Evolutionary conservation across 2,113 vertebrate genomes (phyloP).

Genomic region (Phrynocephalus versicolor): DNA sequence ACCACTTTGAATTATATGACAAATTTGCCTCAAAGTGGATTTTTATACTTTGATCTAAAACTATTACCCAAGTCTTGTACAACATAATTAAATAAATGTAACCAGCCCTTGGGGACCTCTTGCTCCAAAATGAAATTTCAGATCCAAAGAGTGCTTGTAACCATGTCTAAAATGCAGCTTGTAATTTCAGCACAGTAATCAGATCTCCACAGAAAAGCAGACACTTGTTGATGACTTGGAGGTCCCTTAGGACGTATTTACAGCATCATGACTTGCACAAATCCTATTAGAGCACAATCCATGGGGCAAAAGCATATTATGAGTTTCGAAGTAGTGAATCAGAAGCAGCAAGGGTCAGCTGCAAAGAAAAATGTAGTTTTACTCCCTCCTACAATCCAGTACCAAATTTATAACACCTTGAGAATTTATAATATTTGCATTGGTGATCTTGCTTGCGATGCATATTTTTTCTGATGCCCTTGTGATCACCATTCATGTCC

Average conservation of each 20-base stretch:
- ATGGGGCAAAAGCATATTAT: conserved; percentile 32
- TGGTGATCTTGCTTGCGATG: not conserved
- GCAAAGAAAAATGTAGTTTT: not conserved
- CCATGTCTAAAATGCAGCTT: conserved; percentile 65
- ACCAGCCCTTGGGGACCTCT: conserved; percentile 73
- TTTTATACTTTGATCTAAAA: conserved; percentile 77
- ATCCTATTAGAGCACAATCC: conserved; percentile 52
- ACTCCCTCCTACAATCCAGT: accelerated
- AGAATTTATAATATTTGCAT: not conserved
- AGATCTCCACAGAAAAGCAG: conserved; percentile 68
- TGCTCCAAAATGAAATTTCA: conserved; percentile 76
- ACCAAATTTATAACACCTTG: not conserved
- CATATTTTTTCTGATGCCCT: not conserved
- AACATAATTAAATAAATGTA: conserved; percentile 81
- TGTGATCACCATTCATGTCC: not conserved
- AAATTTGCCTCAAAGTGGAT: conserved; percentile 71
- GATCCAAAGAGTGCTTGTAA: conserved; percentile 67
- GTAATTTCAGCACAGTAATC: conserved; percentile 75
- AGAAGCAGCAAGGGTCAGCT: conserved; percentile 26
- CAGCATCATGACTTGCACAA: conserved; percentile 48
- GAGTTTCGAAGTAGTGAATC: conserved; percentile 11
- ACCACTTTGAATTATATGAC: conserved; percentile 73
- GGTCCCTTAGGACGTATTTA: conserved; percentile 59
- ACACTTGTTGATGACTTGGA: conserved; percentile 55
- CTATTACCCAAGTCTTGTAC: conserved; percentile 72